These are phyloP conservation scores for Bothrops jararaca DNA, from an alignment of 2,113 vertebrate species.

Conservation along the genomic window DNA sequence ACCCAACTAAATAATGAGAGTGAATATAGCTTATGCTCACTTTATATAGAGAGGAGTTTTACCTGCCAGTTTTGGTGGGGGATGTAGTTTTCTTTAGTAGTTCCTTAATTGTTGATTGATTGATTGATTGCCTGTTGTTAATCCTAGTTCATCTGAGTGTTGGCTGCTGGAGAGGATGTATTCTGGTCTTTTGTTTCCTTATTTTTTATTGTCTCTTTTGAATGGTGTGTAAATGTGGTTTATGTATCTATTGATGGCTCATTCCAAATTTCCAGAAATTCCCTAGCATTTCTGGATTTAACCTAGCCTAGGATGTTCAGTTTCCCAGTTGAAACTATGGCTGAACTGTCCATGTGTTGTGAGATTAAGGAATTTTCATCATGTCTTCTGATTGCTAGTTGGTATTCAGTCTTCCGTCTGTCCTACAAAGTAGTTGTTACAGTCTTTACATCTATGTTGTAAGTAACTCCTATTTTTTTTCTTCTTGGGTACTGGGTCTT, in stretches of 20 bases:
- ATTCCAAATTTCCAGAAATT: not conserved
- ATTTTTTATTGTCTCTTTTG: not conserved
- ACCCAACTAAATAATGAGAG: not conserved
- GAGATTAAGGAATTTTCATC: not conserved
- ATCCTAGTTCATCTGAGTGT: not conserved
- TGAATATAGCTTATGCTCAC: not conserved
- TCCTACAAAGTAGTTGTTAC: not conserved
- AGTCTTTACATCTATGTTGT: not conserved
- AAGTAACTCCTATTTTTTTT: not conserved
- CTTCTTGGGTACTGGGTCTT: not conserved
- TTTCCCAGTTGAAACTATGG: not conserved
- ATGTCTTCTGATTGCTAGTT: not conserved
- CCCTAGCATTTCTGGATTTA: not conserved
- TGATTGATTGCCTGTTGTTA: not conserved
- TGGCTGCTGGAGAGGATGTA: not conserved
- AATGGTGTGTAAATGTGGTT: not conserved
- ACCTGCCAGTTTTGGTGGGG: not conserved
- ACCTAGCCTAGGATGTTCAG: not conserved
- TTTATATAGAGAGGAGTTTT: not conserved
- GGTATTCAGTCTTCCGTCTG: not conserved
- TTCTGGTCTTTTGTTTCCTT: not conserved
- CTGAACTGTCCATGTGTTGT: not conserved
- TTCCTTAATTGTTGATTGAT: not conserved
- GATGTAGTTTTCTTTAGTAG: not conserved
- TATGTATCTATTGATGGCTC: not conserved